Evolutionary conservation across 2,888 invertebrate species (phyloP).

Genomic region (Drosophila quasianomalipes): DNA sequence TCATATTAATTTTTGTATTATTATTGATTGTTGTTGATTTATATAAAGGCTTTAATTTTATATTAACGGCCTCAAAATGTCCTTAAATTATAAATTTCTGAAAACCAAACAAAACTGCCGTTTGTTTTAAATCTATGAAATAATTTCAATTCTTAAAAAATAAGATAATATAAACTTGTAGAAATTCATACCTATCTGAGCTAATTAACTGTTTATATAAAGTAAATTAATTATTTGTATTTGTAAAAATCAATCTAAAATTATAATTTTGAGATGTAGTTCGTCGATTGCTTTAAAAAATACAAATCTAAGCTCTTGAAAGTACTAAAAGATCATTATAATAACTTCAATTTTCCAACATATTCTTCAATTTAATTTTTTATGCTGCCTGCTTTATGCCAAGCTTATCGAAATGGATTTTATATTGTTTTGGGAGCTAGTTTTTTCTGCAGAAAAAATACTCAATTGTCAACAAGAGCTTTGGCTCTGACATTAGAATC

Average conservation of each 20-base stretch:
- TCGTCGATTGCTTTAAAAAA: not conserved
- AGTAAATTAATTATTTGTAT: not conserved
- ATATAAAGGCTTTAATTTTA: not conserved
- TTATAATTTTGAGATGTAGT: not conserved
- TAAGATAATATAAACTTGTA: not conserved
- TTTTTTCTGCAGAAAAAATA: constrained; percentile 37
- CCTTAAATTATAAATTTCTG: not conserved
- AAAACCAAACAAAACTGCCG: no score
- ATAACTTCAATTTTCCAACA: not conserved
- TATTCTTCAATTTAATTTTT: not conserved
- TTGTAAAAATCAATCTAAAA: no score
- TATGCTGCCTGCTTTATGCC: not conserved
- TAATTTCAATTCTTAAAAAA: not conserved
- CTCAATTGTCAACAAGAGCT: constrained; percentile 61
- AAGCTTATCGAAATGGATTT: constrained; percentile 38
- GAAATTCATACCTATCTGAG: not conserved
- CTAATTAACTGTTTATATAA: not conserved
- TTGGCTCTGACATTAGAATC: constrained; percentile 50
- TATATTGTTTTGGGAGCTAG: constrained; percentile 23
- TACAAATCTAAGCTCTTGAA: not conserved
- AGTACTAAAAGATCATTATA: not conserved
- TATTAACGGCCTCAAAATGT: not conserved
- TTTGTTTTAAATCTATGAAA: not conserved
- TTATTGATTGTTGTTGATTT: not conserved
- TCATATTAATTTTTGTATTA: not conserved